Conservation (phyloP, 2,797 vertebrate species). For the Tenualosa thibaudeaui region DNA sequence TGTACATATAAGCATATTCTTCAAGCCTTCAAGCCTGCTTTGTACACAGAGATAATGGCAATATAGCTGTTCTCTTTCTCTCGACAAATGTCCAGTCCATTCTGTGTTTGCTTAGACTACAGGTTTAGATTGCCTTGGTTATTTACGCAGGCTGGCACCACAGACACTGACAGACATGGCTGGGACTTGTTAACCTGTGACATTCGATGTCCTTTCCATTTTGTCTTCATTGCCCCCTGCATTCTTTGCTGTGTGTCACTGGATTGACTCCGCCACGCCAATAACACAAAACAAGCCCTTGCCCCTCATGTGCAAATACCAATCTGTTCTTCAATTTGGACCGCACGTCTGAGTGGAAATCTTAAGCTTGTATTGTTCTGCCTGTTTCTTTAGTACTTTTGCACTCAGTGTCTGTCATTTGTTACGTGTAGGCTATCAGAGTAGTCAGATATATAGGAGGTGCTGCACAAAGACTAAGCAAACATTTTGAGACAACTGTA, state of each 20-base stretch:
- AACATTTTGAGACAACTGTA: background rate
- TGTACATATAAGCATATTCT: no score
- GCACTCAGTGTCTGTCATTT: background rate
- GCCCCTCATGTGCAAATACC: constrained; percentile 57
- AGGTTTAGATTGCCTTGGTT: constrained; percentile 55
- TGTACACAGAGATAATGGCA: background rate
- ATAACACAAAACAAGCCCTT: constrained; percentile 53
- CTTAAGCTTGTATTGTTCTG: constrained; percentile 52
- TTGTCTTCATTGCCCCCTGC: constrained; percentile 53
- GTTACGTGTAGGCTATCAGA: background rate
- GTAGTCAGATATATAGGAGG: background rate
- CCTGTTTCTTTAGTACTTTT: constrained; percentile 50
- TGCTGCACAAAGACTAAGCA: background rate
- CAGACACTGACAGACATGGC: constrained; percentile 32
- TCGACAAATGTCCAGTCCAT: constrained; percentile 20
- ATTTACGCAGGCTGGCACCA: constrained; percentile 57
- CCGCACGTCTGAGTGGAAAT: constrained; percentile 58
- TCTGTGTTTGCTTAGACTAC: constrained; percentile 56
- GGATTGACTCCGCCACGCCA: constrained; percentile 47
- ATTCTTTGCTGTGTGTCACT: constrained; percentile 34
- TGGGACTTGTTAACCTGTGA: constrained; percentile 60
- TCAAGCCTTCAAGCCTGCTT: background rate
- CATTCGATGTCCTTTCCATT: constrained; percentile 51
- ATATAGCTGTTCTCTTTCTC: background rate
- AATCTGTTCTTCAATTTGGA: constrained; percentile 55